phyloP scores from a whole-genome alignment of 2,797 vertebrate genomes.

The Heteromormyrus szaboi region DNA sequence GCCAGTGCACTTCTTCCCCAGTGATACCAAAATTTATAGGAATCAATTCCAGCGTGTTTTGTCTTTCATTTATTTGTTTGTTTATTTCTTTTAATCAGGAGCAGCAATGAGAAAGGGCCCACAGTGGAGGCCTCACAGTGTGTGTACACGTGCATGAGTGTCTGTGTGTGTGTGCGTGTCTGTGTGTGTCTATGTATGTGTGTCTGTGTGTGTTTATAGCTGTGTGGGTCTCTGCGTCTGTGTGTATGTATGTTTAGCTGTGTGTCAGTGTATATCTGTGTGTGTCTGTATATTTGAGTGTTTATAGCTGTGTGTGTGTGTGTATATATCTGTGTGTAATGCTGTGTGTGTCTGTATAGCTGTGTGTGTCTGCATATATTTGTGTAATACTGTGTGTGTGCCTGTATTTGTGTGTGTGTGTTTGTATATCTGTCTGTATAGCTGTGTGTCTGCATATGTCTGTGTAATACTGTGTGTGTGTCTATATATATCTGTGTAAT shows the following conservation, averaged over 20 bases:
- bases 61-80: neutral
- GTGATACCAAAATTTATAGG: neutral
- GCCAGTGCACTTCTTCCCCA: neutral
- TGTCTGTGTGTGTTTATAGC: neutral
- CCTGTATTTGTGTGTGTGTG: neutral
- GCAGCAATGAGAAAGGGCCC: conserved; percentile 32
- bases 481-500: too few species aligned
- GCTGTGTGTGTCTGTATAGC: neutral
- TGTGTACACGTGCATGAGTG: neutral
- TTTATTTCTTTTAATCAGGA: conserved; percentile 37
- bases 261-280: neutral
- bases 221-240: too few species aligned
- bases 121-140: conserved; percentile 13
- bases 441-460: neutral
- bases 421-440: too few species aligned
- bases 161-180: neutral
- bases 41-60: neutral
- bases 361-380: neutral
- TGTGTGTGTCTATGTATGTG: neutral
- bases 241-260: neutral
- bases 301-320: too few species aligned
- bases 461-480: neutral
- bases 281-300: neutral
- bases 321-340: too few species aligned
- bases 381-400: neutral